phyloP scores from a whole-genome alignment of 1,140 invertebrate genomes.

The Drosophila willistoni region DNA sequence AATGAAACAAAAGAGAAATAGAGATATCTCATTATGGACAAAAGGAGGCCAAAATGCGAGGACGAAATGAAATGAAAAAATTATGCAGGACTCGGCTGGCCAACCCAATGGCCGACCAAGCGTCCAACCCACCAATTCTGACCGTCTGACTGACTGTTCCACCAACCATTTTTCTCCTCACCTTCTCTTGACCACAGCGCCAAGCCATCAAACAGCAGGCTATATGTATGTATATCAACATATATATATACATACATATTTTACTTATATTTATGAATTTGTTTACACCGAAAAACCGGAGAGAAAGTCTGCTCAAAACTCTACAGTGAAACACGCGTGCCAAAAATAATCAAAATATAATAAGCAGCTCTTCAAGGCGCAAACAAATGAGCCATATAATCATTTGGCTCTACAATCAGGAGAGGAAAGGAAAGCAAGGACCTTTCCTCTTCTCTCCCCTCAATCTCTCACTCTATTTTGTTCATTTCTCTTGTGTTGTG shows the following conservation, averaged over 20 bases:
- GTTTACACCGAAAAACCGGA: constrained; percentile 59
- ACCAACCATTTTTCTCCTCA: not conserved
- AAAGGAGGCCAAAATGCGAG: constrained; percentile 64
- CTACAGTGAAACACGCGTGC: constrained; percentile 58
- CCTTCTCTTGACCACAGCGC: not conserved
- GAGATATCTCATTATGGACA: constrained; percentile 81
- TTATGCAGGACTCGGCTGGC: constrained; percentile 51
- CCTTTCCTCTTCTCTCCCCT: constrained; percentile 30
- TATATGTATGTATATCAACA: not conserved
- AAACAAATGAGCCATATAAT: constrained; percentile 78
- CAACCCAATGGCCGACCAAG: not conserved
- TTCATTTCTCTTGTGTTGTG: constrained; percentile 17
- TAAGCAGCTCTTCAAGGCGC: constrained; percentile 75
- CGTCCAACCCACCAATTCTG: constrained; percentile 14
- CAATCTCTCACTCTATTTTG: not conserved
- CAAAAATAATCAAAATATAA: constrained; percentile 77
- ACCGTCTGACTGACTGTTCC: not conserved
- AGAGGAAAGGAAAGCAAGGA: too few relatives aligned
- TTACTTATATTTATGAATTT: constrained; percentile 62
- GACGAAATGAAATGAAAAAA: constrained; percentile 75
- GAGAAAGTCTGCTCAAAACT: constrained; percentile 25
- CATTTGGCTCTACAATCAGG: constrained; percentile 37
- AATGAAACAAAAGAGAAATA: constrained; percentile 79
- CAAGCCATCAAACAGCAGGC: constrained; percentile 1
- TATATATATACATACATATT: not conserved